phyloP scores from a whole-genome alignment of 53 echinoderm and acorn worm genomes.

The Arbacia lixula region DNA sequence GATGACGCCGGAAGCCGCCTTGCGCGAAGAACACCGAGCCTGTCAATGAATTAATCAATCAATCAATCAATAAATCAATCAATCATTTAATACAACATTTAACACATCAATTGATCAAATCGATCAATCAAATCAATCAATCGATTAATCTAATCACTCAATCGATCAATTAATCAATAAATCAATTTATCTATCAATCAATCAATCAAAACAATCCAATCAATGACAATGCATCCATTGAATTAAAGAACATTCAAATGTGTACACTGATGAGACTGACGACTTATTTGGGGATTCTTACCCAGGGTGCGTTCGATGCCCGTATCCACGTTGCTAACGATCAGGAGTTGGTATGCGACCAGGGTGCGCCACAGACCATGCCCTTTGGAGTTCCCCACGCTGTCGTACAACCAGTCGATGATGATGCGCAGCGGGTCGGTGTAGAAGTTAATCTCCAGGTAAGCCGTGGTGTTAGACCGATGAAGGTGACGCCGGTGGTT shows the following conservation, averaged over 20 bases:
- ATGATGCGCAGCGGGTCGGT: slow-evolving; percentile 76
- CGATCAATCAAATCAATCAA: no score
- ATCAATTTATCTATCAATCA: no score
- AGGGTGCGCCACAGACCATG: slow-evolving; percentile 77
- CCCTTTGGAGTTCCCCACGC: slow-evolving; percentile 82
- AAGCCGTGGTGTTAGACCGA: slow-evolving; percentile 74
- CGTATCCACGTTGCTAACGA: slow-evolving; percentile 81
- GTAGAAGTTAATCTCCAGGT: slow-evolving; percentile 74
- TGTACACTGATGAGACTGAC: no score
- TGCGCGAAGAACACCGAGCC: slow-evolving; percentile 72
- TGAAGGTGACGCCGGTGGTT: slow-evolving; percentile 64
- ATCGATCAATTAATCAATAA: no score
- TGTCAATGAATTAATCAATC: neutral
- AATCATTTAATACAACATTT: neutral
- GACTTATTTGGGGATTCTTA: neutral
- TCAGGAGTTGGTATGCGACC: slow-evolving; percentile 77
- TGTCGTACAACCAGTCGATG: slow-evolving; percentile 85
- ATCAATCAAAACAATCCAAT: no score
- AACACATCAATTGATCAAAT: neutral
- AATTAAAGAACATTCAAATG: no score
- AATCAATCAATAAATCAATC: no score
- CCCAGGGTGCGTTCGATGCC: slow-evolving; percentile 78
- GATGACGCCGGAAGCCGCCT: slow-evolving; percentile 64
- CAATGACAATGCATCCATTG: no score
- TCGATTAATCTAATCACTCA: no score